phyloP scores from a whole-genome alignment of 2,888 invertebrate genomes.

The Catocala nupta region DNA sequence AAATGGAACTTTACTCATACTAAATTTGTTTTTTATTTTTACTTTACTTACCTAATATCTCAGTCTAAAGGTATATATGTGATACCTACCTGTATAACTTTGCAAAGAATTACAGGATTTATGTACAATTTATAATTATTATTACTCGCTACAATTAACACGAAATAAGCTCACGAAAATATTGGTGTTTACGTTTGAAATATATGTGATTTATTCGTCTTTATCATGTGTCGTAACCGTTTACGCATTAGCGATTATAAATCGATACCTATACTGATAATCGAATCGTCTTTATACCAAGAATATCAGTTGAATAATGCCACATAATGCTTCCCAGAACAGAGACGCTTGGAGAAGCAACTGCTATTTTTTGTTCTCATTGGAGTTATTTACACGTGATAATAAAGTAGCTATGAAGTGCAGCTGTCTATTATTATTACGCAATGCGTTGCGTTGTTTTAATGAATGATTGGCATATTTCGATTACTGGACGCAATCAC shows the following conservation, averaged over 20 bases:
- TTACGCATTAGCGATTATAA: slow-evolving; percentile 17
- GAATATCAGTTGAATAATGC: slow-evolving; percentile 30
- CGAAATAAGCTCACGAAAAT: no score
- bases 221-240: neutral
- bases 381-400: slow-evolving; percentile 7
- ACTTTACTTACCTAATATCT: no score
- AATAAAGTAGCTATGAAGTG: slow-evolving; percentile 17
- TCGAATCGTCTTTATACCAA: slow-evolving; percentile 21
- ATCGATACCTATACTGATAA: slow-evolving; percentile 19
- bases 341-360: neutral
- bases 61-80: no score
- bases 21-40: no score
- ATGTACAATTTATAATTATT: no score
- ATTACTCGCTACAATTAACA: no score
- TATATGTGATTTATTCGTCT: no score
- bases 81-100: no score
- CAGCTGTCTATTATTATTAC: slow-evolving; percentile 34
- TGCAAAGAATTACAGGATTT: no score
- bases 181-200: no score
- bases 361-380: neutral
- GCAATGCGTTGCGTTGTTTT: slow-evolving; percentile 21
- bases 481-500: slow-evolving; percentile 9
- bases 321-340: slow-evolving; percentile 35
- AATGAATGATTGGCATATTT: slow-evolving; percentile 19
- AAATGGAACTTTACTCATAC: no score